Conservation (phyloP, 2,113 vertebrate species). For the Nyctibius bracteatus region DNA sequence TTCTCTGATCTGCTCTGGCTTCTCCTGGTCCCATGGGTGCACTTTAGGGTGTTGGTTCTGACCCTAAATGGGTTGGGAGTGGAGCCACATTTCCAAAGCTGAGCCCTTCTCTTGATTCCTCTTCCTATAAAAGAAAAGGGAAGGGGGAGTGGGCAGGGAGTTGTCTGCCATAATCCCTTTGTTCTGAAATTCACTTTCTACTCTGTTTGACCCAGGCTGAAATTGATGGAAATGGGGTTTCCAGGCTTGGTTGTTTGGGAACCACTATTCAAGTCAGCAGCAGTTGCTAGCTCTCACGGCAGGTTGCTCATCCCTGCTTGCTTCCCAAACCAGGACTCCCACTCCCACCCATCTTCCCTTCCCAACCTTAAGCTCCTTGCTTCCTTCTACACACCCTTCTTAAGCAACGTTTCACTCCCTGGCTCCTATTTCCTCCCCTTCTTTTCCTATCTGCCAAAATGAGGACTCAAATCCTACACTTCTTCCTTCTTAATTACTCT, state of each 20-base stretch:
- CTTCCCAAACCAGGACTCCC: background rate
- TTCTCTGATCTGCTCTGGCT: background rate
- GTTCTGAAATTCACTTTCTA: background rate
- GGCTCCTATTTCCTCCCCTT: background rate
- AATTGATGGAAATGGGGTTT: background rate
- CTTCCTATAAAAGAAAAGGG: background rate
- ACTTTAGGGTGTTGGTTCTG: background rate
- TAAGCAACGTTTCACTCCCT: background rate
- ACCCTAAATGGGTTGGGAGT: background rate
- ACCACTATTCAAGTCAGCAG: background rate
- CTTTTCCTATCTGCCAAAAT: background rate
- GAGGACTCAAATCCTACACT: background rate
- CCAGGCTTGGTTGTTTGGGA: background rate
- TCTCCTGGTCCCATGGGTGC: fast-evolving
- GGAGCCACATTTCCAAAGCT: background rate
- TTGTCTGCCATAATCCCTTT: background rate
- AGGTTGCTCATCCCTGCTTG: background rate
- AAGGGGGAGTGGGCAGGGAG: background rate
- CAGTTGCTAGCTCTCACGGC: background rate
- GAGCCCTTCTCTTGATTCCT: background rate
- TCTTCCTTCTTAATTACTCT: background rate
- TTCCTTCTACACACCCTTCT: background rate
- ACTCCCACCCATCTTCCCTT: background rate
- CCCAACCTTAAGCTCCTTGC: background rate
- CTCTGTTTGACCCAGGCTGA: background rate